These are phyloP conservation scores for Ophioderma brevispina DNA, from an alignment of 35 echinoderm and acorn worm genomes.

Conservation along the genomic window DNA sequence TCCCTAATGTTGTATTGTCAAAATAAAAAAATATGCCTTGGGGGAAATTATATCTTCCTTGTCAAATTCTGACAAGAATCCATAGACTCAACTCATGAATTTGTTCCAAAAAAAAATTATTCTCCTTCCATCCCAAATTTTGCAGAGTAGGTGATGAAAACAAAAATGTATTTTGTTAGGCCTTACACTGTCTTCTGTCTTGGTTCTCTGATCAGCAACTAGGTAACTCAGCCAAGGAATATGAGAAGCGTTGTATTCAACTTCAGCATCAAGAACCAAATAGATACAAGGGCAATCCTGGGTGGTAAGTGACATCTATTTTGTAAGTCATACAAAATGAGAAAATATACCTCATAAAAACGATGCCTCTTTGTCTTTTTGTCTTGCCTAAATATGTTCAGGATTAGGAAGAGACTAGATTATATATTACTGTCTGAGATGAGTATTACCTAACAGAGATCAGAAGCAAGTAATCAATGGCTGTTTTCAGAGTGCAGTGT, in stretches of 20 bases:
- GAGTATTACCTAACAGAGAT: not conserved
- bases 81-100: too few relatives aligned
- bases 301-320: conserved; percentile 52
- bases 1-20: too few relatives aligned
- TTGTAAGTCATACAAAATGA: not conserved
- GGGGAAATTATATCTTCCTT: too few relatives aligned
- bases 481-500: too few relatives aligned
- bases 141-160: too few relatives aligned
- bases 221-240: conserved; percentile 92
- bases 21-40: too few relatives aligned
- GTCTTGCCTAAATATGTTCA: not conserved
- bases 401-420: not conserved
- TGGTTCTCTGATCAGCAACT: conserved; percentile 52
- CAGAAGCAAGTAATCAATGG: too few relatives aligned
- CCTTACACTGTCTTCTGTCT: too few relatives aligned
- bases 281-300: conserved; percentile 75
- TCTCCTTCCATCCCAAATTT: too few relatives aligned
- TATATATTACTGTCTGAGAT: not conserved
- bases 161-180: too few relatives aligned
- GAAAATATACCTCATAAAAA: not conserved
- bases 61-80: too few relatives aligned
- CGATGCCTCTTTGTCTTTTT: not conserved
- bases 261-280: conserved; percentile 93
- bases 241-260: conserved; percentile 92
- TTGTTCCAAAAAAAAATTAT: too few relatives aligned